Evolutionary conservation across 2,888 invertebrate genomes (phyloP).

Genomic region (Lasioglossum marginatum): DNA sequence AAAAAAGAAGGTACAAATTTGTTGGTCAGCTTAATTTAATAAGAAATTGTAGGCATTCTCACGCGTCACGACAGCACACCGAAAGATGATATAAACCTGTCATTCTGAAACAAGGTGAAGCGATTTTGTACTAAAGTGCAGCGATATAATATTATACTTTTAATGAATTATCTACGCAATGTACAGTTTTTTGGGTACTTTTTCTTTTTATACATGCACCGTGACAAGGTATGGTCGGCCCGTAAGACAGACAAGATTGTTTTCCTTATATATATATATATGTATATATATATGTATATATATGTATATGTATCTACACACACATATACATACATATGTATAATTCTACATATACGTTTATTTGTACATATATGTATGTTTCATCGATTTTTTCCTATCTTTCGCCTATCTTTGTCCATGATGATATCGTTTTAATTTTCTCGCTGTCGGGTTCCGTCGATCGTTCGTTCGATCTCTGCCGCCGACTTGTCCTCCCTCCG

Average conservation of each 20-base stretch:
- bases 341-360: background rate
- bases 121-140: slow-evolving; percentile 84
- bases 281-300: slow-evolving; percentile 11
- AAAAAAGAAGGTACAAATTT: background rate
- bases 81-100: slow-evolving; percentile 78
- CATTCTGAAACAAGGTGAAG: slow-evolving; percentile 80
- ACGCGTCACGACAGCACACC: slow-evolving; percentile 76
- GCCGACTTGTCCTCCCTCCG: background rate
- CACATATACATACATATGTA: slow-evolving; percentile 11
- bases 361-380: background rate
- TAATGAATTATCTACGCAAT: slow-evolving; percentile 80
- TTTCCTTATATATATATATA: slow-evolving; percentile 22
- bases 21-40: slow-evolving; percentile 27
- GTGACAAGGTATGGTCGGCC: slow-evolving; percentile 76
- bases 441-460: background rate
- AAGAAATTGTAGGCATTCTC: slow-evolving; percentile 76
- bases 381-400: slow-evolving; percentile 20
- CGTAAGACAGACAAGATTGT: slow-evolving; percentile 61
- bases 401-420: slow-evolving; percentile 11
- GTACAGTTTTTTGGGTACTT: slow-evolving; percentile 74
- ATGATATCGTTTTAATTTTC: slow-evolving; percentile 22
- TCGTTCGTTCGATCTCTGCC: background rate
- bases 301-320: background rate
- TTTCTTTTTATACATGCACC: slow-evolving; percentile 76
- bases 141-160: slow-evolving; percentile 80